These are phyloP conservation scores for Trissolcus basalis DNA, from an alignment of 1,140 invertebrate genomes.

Conservation along the genomic window DNA sequence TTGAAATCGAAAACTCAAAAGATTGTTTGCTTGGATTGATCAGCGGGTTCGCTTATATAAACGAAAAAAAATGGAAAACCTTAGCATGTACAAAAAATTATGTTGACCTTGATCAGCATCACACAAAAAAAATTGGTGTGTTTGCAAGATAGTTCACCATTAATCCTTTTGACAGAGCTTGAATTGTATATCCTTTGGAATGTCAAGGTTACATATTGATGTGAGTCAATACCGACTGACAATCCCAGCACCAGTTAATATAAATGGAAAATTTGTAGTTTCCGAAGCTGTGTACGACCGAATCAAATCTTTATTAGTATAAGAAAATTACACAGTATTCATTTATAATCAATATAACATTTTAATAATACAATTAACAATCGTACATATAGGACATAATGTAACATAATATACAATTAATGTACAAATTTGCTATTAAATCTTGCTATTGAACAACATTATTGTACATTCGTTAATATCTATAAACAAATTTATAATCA, in stretches of 20 bases:
- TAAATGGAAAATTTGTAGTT: neutral
- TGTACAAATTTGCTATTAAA: no score
- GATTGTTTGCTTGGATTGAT: constrained; percentile 5
- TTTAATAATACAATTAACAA: no score
- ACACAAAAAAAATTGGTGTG: constrained; percentile 5
- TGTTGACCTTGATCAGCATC: neutral
- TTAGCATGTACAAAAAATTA: neutral
- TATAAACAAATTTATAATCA: no score
- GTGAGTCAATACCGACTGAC: neutral
- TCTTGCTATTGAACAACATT: no score
- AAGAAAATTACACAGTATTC: no score
- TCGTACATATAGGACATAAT: no score
- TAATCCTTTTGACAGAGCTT: neutral
- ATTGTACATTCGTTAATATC: no score
- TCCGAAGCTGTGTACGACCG: neutral
- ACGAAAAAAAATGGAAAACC: neutral
- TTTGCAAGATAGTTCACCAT: constrained; percentile 4
- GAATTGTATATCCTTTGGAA: neutral
- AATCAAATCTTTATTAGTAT: no score
- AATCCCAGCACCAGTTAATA: neutral
- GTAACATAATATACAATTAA: no score
- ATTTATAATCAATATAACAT: no score
- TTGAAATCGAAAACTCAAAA: neutral
- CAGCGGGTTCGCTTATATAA: constrained; percentile 1
- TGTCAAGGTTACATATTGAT: constrained; percentile 10